phyloP scores from a whole-genome alignment of 2,888 invertebrate species.

The Lumbricus terrestris region DNA sequence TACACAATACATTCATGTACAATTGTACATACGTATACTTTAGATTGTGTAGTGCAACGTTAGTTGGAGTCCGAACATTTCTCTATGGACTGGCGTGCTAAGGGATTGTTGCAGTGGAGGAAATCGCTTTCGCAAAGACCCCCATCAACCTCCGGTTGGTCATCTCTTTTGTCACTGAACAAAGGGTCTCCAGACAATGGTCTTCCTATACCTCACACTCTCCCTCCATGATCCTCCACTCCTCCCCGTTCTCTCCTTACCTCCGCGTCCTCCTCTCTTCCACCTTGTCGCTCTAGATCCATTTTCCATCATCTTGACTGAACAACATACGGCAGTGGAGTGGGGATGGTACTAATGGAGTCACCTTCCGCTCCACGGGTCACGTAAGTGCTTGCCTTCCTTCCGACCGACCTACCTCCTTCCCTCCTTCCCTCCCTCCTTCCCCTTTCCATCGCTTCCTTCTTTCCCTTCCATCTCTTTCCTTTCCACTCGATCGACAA shows the following conservation, averaged over 20 bases:
- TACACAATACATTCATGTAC: background rate
- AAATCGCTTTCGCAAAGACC: background rate
- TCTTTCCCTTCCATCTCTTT: background rate
- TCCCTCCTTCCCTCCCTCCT: too few species aligned
- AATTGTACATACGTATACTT: background rate
- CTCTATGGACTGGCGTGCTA: background rate
- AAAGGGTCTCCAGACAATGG: background rate
- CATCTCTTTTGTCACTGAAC: background rate
- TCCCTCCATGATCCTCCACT: background rate
- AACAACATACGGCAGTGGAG: background rate
- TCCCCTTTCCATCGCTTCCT: background rate
- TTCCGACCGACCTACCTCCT: background rate
- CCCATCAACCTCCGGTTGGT: background rate
- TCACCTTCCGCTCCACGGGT: background rate
- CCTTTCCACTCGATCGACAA: background rate
- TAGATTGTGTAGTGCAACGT: background rate
- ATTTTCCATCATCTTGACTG: background rate
- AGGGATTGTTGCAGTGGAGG: background rate
- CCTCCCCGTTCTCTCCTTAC: background rate
- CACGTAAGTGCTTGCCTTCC: background rate
- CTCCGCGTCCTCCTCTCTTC: background rate
- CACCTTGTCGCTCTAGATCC: background rate
- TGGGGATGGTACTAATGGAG: background rate
- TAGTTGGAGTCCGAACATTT: background rate
- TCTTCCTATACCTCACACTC: background rate